Evolutionary conservation across 1,140 invertebrate genomes (phyloP), one percentile per base, ranked within the genome.

Genomic region (Sweltsa coloradensis): DNA sequence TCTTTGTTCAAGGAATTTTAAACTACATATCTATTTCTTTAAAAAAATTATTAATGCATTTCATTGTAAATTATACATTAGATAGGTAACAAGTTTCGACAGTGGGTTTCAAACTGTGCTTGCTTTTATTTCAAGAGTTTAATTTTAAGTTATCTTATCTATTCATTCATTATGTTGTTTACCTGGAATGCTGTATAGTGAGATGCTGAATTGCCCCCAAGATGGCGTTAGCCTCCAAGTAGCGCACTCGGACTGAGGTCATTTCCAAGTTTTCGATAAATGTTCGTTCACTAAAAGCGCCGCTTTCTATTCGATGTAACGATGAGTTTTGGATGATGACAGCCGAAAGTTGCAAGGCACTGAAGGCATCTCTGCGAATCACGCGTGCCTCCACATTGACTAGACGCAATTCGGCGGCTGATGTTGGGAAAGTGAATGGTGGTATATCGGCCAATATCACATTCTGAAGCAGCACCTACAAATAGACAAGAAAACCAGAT

Each of bases 131-230:
- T n/a, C n/a, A n/a, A n/a, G n/a, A n/a, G n/a, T n/a, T n/a, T n/a
- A n/a, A n/a, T n/a, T n/a, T n/a, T n/a, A n/a, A n/a, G n/a, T n/a
- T n/a, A n/a, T n/a, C n/a, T n/a, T n/a, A n/a, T n/a, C n/a, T n/a
- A n/a, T n/a, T n/a, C n/a, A 14, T 41, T 14, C 25, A 18, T n/a
- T n/a, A n/a, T n/a, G n/a, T n/a, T n/a, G n/a, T n/a, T 69, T 64
- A 83, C 80, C 64, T 75, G 43, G 76, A 77, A 66, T 78, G 66
- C 55, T 76, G 69, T 56, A 85, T 69, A 34, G 74, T 75, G 34
- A 85, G 66, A 56, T 78, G 78, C 21, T 65, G 70, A 31, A 80
- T 67, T 25, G 72, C 78, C 11, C 78, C 79, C 41, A 65, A 67
- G 31, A 85, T 64, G n/a, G 80, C 78, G 53, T 71, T 70, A 1